Base-by-base conservation (phyloP, 2,888 invertebrate genomes). In the Muscina levida region DNA sequence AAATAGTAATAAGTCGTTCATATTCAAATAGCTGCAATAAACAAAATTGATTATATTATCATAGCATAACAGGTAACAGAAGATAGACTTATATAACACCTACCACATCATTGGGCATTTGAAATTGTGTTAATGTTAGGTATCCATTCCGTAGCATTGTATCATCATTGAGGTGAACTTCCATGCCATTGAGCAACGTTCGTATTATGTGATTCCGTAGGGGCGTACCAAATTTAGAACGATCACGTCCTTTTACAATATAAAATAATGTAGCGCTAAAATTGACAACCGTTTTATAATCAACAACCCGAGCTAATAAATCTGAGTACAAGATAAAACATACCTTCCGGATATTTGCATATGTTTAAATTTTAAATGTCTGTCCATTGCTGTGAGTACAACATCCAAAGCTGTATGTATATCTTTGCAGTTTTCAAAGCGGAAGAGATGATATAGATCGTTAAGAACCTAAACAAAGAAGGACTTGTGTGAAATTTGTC, bases 61-160 rank as follows among this genome's bases (percentile, higher is more conserved):
- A 24, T 4, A 13, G 6, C 62, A 26, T 39, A 3, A 24, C 13
- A 65, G 11, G 5, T 1, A 42, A 39, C 19, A 11, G 22, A 3
- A 66, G 11, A n/a, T n/a, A n/a, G n/a, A n/a, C n/a, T n/a, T n/a
- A n/a, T n/a, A n/a, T n/a, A n/a, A n/a, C n/a, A n/a, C 59, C 4
- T 91, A 97, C 97, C 90, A 99, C 97, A 92, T 98, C 98, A 84
- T 94, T 93, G 1, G 98, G 98, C 90, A 99, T 97, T 89, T 95
- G 96, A 89, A 98, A 97, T 91, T 98, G 97, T 87, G 97, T 98
- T 46, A 98, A 92, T 0, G 97, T 97, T 78, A 98, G 92, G 90
- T 98, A 98, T 68, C 98, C 98, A 91, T 99, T 98, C 72, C 98
- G 92, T 94, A 98, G 96, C 97, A 98, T 97, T 26, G 96, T 97